Conservation (phyloP, 2,113 vertebrate species). For the Rostratula benghalensis region DNA sequence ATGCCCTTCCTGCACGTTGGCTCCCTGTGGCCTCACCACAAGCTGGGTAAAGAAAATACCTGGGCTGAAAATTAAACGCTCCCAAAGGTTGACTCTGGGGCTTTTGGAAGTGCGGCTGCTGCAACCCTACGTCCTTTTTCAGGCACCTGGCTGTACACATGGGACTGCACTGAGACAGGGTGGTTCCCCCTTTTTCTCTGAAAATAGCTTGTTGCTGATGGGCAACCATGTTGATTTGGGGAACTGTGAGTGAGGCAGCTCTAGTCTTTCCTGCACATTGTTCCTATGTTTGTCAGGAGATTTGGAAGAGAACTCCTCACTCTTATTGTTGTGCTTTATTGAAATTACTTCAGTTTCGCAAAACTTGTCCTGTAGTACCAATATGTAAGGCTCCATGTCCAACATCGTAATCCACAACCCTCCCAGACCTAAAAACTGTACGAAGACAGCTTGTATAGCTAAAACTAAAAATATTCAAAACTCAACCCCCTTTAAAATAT, state of each 20-base stretch:
- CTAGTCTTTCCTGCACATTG: neutral
- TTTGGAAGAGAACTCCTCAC: neutral
- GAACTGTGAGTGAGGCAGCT: neutral
- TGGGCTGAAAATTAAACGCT: neutral
- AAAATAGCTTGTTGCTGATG: neutral
- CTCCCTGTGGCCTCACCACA: neutral
- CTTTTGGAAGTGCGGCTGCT: neutral
- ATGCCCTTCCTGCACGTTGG: fast-evolving
- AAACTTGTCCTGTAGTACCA: neutral
- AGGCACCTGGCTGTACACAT: fast-evolving
- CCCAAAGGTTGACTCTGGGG: neutral
- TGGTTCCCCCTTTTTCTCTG: neutral
- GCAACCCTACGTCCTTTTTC: neutral
- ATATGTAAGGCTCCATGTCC: neutral
- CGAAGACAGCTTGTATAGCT: neutral
- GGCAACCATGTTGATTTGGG: neutral
- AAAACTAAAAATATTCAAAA: neutral
- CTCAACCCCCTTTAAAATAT: neutral
- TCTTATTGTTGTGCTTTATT: neutral
- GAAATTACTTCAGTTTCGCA: neutral
- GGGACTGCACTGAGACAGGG: neutral
- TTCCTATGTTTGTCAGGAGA: neutral
- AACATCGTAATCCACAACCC: neutral
- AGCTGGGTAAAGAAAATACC: neutral
- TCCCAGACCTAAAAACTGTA: neutral